phyloP scores from a whole-genome alignment of 2,113 vertebrate species.

The Dromaius novaehollandiae region DNA sequence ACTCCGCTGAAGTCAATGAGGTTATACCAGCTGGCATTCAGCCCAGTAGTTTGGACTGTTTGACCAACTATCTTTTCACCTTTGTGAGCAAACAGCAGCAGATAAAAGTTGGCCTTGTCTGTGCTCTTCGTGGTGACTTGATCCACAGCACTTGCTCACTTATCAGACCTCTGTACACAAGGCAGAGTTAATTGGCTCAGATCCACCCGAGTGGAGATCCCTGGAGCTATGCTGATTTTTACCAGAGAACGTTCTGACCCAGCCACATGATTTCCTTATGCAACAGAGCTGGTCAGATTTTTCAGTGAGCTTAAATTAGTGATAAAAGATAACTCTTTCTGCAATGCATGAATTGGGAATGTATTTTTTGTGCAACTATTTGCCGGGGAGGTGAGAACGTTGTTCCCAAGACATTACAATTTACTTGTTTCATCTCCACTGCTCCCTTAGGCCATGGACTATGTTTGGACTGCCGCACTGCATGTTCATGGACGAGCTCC shows the following conservation, averaged over 20 bases:
- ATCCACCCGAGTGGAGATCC: conserved; percentile 4
- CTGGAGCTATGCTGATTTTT: conserved; percentile 48
- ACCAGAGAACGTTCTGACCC: conserved; percentile 3
- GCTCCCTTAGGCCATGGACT: not conserved
- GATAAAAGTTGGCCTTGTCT: conserved; percentile 59
- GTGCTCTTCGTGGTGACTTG: conserved; percentile 45
- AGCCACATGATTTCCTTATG: not conserved
- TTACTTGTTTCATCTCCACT: not conserved
- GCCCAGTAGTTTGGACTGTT: not conserved
- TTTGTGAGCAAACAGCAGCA: conserved; percentile 50
- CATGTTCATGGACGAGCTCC: not conserved
- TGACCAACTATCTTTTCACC: conserved; percentile 38
- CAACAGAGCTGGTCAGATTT: conserved; percentile 1
- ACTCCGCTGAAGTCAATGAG: not conserved
- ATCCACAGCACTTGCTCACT: conserved; percentile 33
- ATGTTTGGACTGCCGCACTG: not conserved
- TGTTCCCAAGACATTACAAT: not conserved
- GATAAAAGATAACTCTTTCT: conserved; percentile 22
- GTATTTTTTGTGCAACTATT: not conserved
- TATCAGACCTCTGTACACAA: conserved; percentile 28
- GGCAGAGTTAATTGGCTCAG: conserved; percentile 33
- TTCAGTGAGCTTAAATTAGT: conserved; percentile 20
- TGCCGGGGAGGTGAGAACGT: conserved; percentile 6
- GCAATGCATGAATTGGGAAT: not conserved
- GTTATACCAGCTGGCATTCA: not conserved